Base-by-base conservation (phyloP, 1,140 invertebrate genomes). In the Dermatophagoides farinae region DNA sequence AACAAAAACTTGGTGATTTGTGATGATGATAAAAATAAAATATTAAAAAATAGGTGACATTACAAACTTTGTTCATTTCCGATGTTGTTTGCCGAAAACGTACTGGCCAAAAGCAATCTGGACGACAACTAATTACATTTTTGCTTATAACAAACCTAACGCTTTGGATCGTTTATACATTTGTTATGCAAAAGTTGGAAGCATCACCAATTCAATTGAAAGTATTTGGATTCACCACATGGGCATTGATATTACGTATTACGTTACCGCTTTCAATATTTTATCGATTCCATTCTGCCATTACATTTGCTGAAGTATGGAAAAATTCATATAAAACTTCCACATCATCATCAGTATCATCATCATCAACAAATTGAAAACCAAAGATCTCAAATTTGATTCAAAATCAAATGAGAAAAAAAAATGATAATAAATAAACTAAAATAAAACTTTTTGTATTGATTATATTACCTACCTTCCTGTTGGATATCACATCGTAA, bases 301-400 rank as follows among this genome's bases (percentile, higher is more conserved):
- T 96, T 25, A 92, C 89, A 74, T 80, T 96, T 63, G 90, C 90
- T 64, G 91, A 96, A 74, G 92, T 97, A 62, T 96, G 92, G 91
- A 93, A 93, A 75, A 92, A 89, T 65, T 90, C 87, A 70, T 97
- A 96, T 79, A 91, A 90, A 76, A 14, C 57, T 16, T 59, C 57
- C 59, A 52, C 38, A n/a, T 18, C 53, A 39, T 55, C 46, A 47
- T 23, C 46, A 47, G 22, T 47, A 4, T 47, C 46, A 47, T 47
- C 46, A 47, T 23, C 22, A 47, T 31, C 31, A 4, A 31, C 31
- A 31, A 31, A 31, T 31, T 31, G 31, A 31, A 31, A 31, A 31
- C 2, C 31, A 8, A 31, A 31, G 31, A 31, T 31, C 37, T 39
- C 14, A 20, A 53, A 53, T n/a, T 53, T 6, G 25, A 31, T 53